These are phyloP conservation scores for Salminus brasiliensis DNA, from an alignment of 2,113 vertebrate species.

Conservation along the genomic window DNA sequence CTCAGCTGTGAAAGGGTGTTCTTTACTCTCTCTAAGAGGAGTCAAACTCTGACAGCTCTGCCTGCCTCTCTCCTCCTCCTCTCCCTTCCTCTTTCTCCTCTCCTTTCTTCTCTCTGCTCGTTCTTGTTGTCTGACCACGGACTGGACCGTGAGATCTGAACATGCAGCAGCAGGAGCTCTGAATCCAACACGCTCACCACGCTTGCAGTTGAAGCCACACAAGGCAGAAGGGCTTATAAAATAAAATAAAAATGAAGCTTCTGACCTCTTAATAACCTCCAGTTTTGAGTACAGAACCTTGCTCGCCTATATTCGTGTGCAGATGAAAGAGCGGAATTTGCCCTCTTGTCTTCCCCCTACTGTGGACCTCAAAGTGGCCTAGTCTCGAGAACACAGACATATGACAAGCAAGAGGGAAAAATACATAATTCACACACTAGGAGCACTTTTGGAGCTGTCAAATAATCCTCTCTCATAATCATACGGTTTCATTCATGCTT, in stretches of 20 bases:
- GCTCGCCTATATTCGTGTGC: too few species aligned
- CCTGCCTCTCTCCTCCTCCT: background rate
- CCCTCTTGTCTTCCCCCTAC: background rate
- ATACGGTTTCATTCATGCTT: slow-evolving; percentile 56
- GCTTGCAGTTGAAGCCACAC: background rate
- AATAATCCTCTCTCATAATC: slow-evolving; percentile 53
- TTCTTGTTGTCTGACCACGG: slow-evolving; percentile 48
- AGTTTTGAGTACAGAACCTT: too few species aligned
- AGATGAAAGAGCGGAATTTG: background rate
- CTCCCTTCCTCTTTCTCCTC: background rate
- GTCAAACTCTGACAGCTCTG: background rate
- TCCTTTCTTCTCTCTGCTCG: background rate
- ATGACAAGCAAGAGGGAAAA: background rate
- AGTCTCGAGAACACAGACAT: background rate
- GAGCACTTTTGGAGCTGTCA: slow-evolving; percentile 30
- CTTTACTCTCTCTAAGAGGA: slow-evolving; percentile 5
- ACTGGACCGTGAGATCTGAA: slow-evolving; percentile 43
- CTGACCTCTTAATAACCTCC: too few species aligned
- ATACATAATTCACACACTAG: slow-evolving; percentile 48
- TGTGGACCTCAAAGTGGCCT: slow-evolving; percentile 23
- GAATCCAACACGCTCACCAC: slow-evolving; percentile 17
- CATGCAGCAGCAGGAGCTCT: slow-evolving; percentile 25
- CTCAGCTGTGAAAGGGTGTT: background rate
- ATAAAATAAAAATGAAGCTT: too few species aligned
- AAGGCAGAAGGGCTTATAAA: slow-evolving; percentile 10